A percentile compares a stretch with the other conserved stretches of the same genome.
Evolutionary conservation across 2,888 invertebrate genomes (phyloP).

Genomic region (Sylvicola cinctus): DNA sequence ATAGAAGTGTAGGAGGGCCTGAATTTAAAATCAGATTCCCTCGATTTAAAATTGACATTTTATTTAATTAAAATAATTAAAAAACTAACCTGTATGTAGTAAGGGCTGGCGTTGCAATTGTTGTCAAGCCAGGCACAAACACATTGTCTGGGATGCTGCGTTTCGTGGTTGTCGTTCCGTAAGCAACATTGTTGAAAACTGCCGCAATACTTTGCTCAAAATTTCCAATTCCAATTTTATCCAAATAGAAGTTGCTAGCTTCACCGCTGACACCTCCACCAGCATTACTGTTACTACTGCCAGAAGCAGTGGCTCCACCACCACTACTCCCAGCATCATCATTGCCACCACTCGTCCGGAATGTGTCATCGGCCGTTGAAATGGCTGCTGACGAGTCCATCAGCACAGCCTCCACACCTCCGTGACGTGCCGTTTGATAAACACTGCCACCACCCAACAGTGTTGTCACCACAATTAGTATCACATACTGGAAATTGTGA

Average conservation of each 20-base stretch:
- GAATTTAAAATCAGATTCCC: no score
- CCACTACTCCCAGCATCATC: conserved; percentile 7
- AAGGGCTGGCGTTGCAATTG: conserved; percentile 37
- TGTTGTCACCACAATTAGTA: no score
- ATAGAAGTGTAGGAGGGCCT: no score
- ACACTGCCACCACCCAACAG: no score
- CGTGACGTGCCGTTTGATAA: no score
- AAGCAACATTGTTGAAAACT: conserved; percentile 46
- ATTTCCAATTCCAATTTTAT: conserved; percentile 29
- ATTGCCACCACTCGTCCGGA: conserved; percentile 5
- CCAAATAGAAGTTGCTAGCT: conserved; percentile 22
- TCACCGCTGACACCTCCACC: conserved; percentile 10
- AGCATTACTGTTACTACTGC: conserved; percentile 7
- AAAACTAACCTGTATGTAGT: conserved; percentile 30
- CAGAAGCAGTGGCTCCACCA: conserved; percentile 6
- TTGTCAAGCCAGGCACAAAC: conserved; percentile 36
- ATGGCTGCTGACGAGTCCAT: no score
- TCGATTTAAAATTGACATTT: no score
- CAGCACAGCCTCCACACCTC: no score
- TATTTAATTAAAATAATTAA: background rate
- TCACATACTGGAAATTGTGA: no score
- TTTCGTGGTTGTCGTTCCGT: conserved; percentile 45
- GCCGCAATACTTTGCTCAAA: conserved; percentile 44
- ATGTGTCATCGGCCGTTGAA: no score
- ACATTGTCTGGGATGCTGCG: conserved; percentile 41